Conservation (phyloP, 2,888 invertebrate genomes). For the Drosophila seclusa region DNA sequence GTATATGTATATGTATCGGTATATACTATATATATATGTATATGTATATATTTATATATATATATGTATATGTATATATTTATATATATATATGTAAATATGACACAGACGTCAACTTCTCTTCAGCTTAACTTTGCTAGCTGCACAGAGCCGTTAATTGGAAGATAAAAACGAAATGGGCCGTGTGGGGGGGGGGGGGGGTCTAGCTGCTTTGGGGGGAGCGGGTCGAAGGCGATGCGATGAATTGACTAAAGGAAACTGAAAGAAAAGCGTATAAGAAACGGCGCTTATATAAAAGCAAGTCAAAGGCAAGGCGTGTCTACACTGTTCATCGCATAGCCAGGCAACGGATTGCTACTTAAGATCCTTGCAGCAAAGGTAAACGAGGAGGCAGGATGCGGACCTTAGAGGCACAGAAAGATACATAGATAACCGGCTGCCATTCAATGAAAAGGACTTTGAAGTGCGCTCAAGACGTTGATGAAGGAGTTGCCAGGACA, state of each 20-base stretch:
- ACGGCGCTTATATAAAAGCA: constrained; percentile 50
- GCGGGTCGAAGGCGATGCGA: neutral
- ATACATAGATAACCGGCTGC: constrained; percentile 67
- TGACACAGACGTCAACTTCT: constrained; percentile 39
- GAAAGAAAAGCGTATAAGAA: constrained; percentile 2
- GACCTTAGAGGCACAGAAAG: constrained; percentile 22
- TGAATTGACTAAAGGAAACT: constrained; percentile 1
- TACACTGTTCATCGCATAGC: constrained; percentile 61
- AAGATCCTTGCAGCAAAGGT: constrained; percentile 56
- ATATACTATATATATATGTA: neutral
- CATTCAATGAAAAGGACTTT: constrained; percentile 77
- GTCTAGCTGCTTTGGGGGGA: constrained; percentile 17
- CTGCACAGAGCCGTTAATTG: constrained; percentile 66
- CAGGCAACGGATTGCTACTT: constrained; percentile 71
- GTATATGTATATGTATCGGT: neutral
- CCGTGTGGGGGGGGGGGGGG: neutral
- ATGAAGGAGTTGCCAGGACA: constrained; percentile 41
- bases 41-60: neutral
- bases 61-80: neutral
- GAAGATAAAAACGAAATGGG: constrained; percentile 52
- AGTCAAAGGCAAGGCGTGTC: constrained; percentile 43
- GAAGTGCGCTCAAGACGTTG: constrained; percentile 43
- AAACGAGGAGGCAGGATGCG: neutral
- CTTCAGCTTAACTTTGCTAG: constrained; percentile 42
- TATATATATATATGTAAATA: neutral